A percentile compares a stretch with the other conserved stretches of the same genome.
phyloP scores from a whole-genome alignment of 1,140 invertebrate genomes.

The Bombus cullumanus region DNA sequence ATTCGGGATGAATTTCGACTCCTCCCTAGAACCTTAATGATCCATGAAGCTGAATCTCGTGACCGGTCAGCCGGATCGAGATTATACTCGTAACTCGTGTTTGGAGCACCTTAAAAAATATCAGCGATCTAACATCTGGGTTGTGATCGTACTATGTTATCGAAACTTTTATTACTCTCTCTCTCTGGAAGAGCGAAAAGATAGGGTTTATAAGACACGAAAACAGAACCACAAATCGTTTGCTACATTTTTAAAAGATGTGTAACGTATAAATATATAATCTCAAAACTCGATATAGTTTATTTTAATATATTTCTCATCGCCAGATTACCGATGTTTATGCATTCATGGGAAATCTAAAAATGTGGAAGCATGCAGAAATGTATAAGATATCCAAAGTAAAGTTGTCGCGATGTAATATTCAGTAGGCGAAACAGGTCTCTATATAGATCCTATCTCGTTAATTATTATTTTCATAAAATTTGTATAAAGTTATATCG shows the following conservation, averaged over 20 bases:
- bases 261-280: too few relatives aligned
- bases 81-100: neutral
- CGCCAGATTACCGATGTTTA: too few relatives aligned
- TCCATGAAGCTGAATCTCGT: neutral
- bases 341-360: too few relatives aligned
- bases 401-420: neutral
- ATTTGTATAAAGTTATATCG: neutral
- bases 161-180: neutral
- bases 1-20: neutral
- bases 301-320: too few relatives aligned
- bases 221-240: too few relatives aligned
- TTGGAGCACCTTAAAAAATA: neutral
- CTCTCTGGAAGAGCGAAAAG: neutral
- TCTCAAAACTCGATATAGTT: too few relatives aligned
- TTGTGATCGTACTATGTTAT: neutral
- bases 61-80: neutral
- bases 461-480: neutral
- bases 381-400: too few relatives aligned
- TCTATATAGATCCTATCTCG: neutral
- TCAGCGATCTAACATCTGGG: neutral
- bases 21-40: conserved; percentile 24
- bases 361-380: too few relatives aligned
- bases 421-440: neutral
- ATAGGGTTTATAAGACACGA: too few relatives aligned
- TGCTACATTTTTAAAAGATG: too few relatives aligned